These are phyloP conservation scores for Spheniscus mendiculus DNA, from an alignment of 2,113 vertebrate genomes.

Conservation along the genomic window DNA sequence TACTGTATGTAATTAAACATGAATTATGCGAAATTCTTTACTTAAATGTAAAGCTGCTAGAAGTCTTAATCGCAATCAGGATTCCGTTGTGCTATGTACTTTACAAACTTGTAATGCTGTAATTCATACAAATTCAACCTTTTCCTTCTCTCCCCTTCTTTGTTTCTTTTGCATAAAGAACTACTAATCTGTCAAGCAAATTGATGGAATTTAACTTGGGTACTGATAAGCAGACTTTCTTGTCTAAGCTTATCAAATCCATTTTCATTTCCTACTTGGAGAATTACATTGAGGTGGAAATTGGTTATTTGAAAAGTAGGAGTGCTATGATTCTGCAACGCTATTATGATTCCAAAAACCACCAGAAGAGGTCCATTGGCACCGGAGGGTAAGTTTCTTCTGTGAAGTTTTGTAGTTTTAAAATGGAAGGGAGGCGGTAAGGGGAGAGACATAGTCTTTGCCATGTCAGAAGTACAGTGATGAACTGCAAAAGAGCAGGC, in stretches of 20 bases:
- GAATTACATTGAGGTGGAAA: constrained; percentile 97
- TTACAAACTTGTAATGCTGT: constrained; percentile 16
- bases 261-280: constrained; percentile 97
- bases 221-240: constrained; percentile 99
- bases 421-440: constrained; percentile 3
- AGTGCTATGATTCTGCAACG: constrained; percentile 94
- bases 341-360: constrained; percentile 98
- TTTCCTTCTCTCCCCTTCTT: constrained; percentile 46
- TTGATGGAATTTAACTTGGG: constrained; percentile 97
- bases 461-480: not conserved
- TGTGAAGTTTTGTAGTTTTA: not conserved
- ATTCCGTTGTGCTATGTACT: constrained; percentile 8
- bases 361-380: constrained; percentile 94
- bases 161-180: constrained; percentile 81
- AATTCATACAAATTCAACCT: constrained; percentile 40
- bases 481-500: not conserved
- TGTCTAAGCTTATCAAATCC: constrained; percentile 98
- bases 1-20: constrained; percentile 8
- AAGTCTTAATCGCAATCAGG: not conserved
- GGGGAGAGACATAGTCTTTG: not conserved
- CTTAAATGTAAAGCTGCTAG: not conserved
- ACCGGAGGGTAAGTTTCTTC: constrained; percentile 86
- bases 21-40: not conserved
- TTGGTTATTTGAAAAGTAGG: constrained; percentile 91
- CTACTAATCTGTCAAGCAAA: constrained; percentile 90